Conservation (phyloP, 2,888 invertebrate species). For the Acanthoscelides obtectus region DNA sequence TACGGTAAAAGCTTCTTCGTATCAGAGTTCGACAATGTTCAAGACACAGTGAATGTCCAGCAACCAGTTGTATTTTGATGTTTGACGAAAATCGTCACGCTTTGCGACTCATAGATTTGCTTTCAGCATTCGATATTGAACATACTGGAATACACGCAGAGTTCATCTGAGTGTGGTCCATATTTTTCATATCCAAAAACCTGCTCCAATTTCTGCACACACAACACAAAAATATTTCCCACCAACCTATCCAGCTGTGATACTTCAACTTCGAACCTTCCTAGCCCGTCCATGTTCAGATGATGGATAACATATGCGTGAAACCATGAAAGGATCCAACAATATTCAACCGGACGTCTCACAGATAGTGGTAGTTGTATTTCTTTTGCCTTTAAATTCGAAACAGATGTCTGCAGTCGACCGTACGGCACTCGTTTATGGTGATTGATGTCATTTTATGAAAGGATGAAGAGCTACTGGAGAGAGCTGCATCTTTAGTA, state of each 20-base stretch:
- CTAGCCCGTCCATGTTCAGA: neutral
- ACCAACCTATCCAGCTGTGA: neutral
- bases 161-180: neutral
- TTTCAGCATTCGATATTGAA: no score
- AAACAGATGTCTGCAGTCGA: slow-evolving; percentile 14
- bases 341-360: neutral
- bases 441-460: neutral
- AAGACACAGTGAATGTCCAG: no score
- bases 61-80: no score
- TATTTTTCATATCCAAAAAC: neutral
- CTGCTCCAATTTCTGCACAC: neutral
- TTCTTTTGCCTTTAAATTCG: slow-evolving; percentile 13
- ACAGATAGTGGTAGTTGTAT: neutral
- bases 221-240: neutral
- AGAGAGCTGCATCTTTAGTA: neutral
- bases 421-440: neutral
- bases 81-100: no score
- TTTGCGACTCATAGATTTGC: no score
- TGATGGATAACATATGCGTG: neutral
- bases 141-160: no score
- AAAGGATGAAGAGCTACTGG: neutral
- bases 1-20: no score
- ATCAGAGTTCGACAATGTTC: no score
- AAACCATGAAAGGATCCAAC: neutral
- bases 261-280: neutral